Evolutionary conservation across 2,113 vertebrate species (phyloP).

Genomic region (Heterocephalus glaber): DNA sequence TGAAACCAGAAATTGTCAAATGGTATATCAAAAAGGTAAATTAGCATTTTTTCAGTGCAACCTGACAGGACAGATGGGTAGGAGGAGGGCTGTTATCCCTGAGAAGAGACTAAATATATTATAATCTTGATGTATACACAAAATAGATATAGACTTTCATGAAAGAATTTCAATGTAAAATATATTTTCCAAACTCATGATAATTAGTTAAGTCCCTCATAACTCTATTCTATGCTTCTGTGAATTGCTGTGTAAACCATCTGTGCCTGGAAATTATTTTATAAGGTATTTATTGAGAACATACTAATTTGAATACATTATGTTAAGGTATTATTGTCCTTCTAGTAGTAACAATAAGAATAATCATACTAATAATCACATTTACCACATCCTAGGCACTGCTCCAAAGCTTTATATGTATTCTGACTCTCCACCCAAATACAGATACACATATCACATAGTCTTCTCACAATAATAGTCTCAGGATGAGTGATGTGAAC

Average conservation of each 20-base stretch:
- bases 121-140: slow-evolving; percentile 71
- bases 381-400: neutral
- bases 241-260: slow-evolving; percentile 22
- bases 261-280: neutral
- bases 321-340: neutral
- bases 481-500: neutral
- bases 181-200: slow-evolving; percentile 63
- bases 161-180: slow-evolving; percentile 63
- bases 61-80: slow-evolving; percentile 80
- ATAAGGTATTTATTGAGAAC: neutral
- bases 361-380: neutral
- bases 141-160: slow-evolving; percentile 66
- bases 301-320: slow-evolving; percentile 19
- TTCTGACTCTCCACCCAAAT: neutral
- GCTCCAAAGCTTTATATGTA: neutral
- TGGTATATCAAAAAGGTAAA: slow-evolving; percentile 77
- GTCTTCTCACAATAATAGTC: neutral
- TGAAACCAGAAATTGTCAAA: slow-evolving; percentile 79
- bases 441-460: neutral
- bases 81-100: slow-evolving; percentile 68
- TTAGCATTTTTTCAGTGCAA: slow-evolving; percentile 76
- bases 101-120: slow-evolving; percentile 77
- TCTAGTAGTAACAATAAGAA: neutral
- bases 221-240: neutral
- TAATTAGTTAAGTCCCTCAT: slow-evolving; percentile 45